These are phyloP conservation scores for Drymonia ruficornis DNA, from an alignment of 2,888 invertebrate genomes.

Conservation along the genomic window DNA sequence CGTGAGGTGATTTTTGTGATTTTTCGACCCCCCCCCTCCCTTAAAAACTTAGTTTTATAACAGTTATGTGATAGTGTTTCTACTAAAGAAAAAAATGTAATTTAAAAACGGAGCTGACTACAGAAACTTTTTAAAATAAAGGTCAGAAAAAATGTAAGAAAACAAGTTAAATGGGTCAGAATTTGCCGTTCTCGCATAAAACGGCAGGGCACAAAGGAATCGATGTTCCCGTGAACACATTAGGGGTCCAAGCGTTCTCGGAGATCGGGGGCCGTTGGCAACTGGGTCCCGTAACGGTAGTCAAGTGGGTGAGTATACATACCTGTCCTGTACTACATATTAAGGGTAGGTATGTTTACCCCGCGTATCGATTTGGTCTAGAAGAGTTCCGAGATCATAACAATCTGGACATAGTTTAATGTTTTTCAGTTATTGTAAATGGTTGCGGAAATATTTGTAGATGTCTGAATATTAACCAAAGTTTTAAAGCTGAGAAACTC, in stretches of 20 bases:
- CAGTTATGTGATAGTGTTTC: too few relatives aligned
- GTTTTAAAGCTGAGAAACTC: too few relatives aligned
- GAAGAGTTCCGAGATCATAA: neutral
- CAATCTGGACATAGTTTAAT: neutral
- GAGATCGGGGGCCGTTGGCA: constrained; percentile 41
- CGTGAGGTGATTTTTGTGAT: too few relatives aligned
- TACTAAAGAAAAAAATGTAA: too few relatives aligned
- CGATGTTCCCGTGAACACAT: constrained; percentile 35
- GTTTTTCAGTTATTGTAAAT: too few relatives aligned
- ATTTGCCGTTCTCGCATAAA: constrained; percentile 30
- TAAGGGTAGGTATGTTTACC: neutral
- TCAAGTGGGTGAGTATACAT: constrained; percentile 39
- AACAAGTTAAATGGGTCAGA: constrained; percentile 33
- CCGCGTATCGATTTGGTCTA: neutral
- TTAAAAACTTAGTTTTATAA: too few relatives aligned
- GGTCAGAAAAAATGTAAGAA: constrained; percentile 12
- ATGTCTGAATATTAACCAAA: too few relatives aligned
- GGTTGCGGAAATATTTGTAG: too few relatives aligned
- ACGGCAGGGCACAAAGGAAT: constrained; percentile 29
- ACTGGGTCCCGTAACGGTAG: constrained; percentile 36
- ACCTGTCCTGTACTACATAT: constrained; percentile 3
- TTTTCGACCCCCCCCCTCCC: too few relatives aligned
- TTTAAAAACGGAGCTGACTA: neutral
- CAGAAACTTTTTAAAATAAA: constrained; percentile 13
- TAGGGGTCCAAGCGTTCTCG: constrained; percentile 45